These are phyloP conservation scores for Sarotherodon lohbergeri DNA, from an alignment of 2,113 vertebrate genomes.

Conservation along the genomic window DNA sequence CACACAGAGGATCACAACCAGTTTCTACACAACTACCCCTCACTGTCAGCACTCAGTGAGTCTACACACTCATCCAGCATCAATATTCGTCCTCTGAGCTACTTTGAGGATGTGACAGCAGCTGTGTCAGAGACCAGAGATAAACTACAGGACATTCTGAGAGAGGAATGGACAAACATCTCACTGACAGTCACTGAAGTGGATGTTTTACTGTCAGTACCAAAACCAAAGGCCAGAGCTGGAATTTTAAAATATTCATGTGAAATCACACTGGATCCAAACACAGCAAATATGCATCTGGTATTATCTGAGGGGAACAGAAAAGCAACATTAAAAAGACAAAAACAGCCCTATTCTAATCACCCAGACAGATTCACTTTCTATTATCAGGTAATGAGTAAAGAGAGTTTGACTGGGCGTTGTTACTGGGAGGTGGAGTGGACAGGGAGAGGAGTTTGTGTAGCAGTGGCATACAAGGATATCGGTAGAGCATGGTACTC, in stretches of 20 bases:
- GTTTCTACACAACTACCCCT: no score
- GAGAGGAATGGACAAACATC: background rate
- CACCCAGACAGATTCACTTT: background rate
- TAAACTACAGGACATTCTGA: no score
- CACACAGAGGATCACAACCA: no score
- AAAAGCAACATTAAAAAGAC: background rate
- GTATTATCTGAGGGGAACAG: background rate
- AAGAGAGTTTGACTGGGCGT: background rate
- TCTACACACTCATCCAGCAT: no score
- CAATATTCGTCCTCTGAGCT: no score
- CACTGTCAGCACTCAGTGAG: no score
- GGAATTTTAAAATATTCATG: accelerated
- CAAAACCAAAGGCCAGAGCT: background rate
- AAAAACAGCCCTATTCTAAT: background rate
- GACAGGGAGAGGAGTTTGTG: background rate
- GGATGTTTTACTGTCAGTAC: background rate
- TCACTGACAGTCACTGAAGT: accelerated
- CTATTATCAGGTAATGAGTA: background rate
- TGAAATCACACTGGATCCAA: background rate
- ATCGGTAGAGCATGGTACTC: background rate
- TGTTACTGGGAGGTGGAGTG: constrained; percentile 14
- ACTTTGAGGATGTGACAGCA: no score
- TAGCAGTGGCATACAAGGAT: background rate
- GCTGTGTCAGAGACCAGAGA: no score
- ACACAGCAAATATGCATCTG: accelerated